Conservation (phyloP, 2,888 invertebrate genomes). For the Epinotia nisella region DNA sequence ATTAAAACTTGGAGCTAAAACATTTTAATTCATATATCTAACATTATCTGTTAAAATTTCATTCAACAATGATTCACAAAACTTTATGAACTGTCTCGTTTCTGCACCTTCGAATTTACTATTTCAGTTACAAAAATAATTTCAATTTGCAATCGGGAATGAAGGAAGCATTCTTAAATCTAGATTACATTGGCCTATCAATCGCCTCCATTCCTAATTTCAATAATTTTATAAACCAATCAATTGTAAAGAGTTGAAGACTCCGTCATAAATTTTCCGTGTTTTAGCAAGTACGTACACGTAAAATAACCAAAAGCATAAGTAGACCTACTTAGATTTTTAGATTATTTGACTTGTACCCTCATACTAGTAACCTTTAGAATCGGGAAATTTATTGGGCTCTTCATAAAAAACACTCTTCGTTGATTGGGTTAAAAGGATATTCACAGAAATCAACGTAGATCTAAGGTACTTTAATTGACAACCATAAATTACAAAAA, state of each 20-base stretch:
- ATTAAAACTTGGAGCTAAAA: constrained; percentile 79
- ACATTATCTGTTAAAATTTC: constrained; percentile 62
- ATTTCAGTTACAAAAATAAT: constrained; percentile 78
- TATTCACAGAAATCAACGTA: constrained; percentile 32
- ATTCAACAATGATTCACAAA: constrained; percentile 66
- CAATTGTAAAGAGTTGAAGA: constrained; percentile 14
- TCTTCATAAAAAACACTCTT: not conserved
- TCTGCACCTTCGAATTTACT: constrained; percentile 55
- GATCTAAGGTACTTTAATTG: constrained; percentile 38
- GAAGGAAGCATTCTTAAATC: constrained; percentile 55
- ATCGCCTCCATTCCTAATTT: constrained; percentile 44
- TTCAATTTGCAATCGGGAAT: constrained; percentile 63
- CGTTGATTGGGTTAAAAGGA: constrained; percentile 8
- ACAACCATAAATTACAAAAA: constrained; percentile 43
- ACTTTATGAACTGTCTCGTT: constrained; percentile 51
- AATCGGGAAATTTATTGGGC: not conserved
- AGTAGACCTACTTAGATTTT: not conserved
- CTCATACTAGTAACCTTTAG: not conserved
- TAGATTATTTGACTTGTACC: constrained; percentile 4
- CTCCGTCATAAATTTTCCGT: not conserved
- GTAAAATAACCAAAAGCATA: not conserved
- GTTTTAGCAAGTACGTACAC: not conserved
- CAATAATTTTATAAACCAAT: constrained; percentile 17
- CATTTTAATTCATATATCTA: constrained; percentile 73
- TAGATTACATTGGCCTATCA: constrained; percentile 54